Conservation (phyloP, 2,888 invertebrate genomes). For the Coelopa pilipes region DNA sequence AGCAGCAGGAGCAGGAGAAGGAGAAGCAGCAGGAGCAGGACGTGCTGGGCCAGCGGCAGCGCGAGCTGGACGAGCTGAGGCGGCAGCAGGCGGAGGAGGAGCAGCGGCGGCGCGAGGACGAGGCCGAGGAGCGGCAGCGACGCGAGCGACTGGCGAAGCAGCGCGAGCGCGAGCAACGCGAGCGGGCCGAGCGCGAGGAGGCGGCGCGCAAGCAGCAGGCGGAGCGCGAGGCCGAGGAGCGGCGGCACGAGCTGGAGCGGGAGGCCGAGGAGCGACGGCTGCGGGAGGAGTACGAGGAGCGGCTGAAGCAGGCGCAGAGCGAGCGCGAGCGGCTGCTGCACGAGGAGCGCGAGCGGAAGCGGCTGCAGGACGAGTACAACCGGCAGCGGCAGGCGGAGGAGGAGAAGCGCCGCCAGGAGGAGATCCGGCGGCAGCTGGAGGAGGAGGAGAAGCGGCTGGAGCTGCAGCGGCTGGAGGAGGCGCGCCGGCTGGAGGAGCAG, state of each 20-base stretch:
- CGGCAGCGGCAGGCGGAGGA: slow-evolving; percentile 53
- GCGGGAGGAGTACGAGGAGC: slow-evolving; percentile 55
- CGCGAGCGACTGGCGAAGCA: slow-evolving; percentile 51
- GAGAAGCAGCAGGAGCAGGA: slow-evolving; percentile 41
- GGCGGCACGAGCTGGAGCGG: slow-evolving; percentile 51
- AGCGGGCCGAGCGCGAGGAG: slow-evolving; percentile 48
- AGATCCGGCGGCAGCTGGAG: slow-evolving; percentile 55
- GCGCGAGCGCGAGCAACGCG: slow-evolving; percentile 51
- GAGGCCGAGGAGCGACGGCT: slow-evolving; percentile 53
- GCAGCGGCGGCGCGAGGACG: slow-evolving; percentile 47
- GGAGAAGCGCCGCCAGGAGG: slow-evolving; percentile 54
- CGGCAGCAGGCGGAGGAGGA: slow-evolving; percentile 50
- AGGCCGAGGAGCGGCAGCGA: slow-evolving; percentile 50
- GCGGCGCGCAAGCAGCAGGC: slow-evolving; percentile 48
- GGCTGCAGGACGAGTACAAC: slow-evolving; percentile 53
- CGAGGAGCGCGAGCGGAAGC: slow-evolving; percentile 57
- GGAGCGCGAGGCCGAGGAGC: slow-evolving; percentile 53
- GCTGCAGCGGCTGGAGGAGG: slow-evolving; percentile 53
- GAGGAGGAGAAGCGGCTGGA: slow-evolving; percentile 59
- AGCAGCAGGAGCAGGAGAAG: slow-evolving; percentile 43
- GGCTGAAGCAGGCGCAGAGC: slow-evolving; percentile 50
- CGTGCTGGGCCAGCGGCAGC: slow-evolving; percentile 45
- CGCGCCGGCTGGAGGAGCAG: slow-evolving; percentile 54
- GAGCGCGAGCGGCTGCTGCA: slow-evolving; percentile 56
- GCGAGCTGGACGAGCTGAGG: slow-evolving; percentile 51